A percentile compares a stretch with the other conserved stretches of the same genome.
Evolutionary conservation across 2,797 vertebrate species (phyloP).

Genomic region (Ceryle rudis): DNA sequence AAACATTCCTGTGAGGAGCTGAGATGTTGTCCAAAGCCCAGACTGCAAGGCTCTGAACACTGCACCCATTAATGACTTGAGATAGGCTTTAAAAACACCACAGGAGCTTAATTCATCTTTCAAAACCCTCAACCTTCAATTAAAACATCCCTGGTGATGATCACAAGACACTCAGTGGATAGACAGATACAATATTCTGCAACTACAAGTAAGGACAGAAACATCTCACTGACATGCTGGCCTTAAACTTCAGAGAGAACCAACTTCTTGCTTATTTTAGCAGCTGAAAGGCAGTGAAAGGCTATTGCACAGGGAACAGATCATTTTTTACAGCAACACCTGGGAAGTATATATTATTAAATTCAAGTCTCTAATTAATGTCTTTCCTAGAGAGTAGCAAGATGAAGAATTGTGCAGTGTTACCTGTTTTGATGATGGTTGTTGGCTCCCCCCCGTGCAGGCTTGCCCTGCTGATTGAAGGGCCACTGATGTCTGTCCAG

Average conservation of each 20-base stretch:
- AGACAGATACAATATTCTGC: neutral
- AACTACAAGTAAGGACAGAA: neutral
- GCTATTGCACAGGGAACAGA: neutral
- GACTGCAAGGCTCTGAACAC: neutral
- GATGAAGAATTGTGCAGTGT: neutral
- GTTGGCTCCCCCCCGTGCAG: slow-evolving; percentile 86
- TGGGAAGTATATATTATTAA: neutral
- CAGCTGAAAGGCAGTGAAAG: neutral
- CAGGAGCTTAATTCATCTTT: neutral
- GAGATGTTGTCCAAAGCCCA: neutral
- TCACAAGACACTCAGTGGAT: neutral
- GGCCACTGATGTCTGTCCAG: slow-evolving; percentile 93
- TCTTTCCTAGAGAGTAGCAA: neutral
- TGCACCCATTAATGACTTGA: neutral
- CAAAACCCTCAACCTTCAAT: neutral
- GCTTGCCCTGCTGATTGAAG: slow-evolving; percentile 90
- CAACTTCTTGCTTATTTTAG: neutral
- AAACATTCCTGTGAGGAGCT: neutral
- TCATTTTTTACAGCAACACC: neutral
- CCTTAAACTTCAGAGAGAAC: neutral
- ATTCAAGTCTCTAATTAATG: neutral
- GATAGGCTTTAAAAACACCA: neutral
- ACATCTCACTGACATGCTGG: neutral
- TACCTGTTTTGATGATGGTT: slow-evolving; percentile 86
- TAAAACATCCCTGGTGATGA: neutral